Evolutionary conservation across 1,140 invertebrate genomes (phyloP).

Genomic region (Drosophila bocki): DNA sequence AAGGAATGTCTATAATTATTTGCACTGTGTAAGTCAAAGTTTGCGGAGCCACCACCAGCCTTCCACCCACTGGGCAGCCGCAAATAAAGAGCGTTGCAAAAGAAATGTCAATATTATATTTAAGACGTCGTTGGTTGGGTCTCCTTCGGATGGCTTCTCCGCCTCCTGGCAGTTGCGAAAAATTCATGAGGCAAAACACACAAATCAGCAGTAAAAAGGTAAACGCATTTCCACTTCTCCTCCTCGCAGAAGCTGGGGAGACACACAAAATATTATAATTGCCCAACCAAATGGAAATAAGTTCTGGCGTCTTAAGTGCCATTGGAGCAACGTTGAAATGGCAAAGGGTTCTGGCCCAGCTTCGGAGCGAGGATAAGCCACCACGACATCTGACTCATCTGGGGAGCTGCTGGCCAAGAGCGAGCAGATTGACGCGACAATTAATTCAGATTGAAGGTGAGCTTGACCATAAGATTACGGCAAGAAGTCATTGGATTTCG

Average conservation of each 20-base stretch:
- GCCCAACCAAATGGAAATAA: slow-evolving; percentile 82
- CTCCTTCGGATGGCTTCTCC: slow-evolving; percentile 24
- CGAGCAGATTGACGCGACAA: slow-evolving; percentile 10
- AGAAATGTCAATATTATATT: slow-evolving; percentile 84
- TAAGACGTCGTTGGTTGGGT: slow-evolving; percentile 65
- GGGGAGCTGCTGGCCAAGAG: background rate
- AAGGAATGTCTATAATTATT: slow-evolving; percentile 79
- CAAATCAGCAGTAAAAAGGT: slow-evolving; percentile 78
- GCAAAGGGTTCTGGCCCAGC: slow-evolving; percentile 18
- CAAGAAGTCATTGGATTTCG: background rate
- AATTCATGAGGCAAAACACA: slow-evolving; percentile 77
- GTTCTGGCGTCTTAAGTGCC: slow-evolving; percentile 81
- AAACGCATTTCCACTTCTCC: slow-evolving; percentile 61
- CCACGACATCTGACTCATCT: slow-evolving; percentile 23
- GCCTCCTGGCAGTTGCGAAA: slow-evolving; percentile 53
- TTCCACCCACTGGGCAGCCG: slow-evolving; percentile 10
- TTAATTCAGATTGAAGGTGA: slow-evolving; percentile 14
- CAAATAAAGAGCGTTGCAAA: slow-evolving; percentile 54
- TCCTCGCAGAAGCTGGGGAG: background rate
- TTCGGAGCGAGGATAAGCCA: slow-evolving; percentile 32
- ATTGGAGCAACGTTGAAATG: slow-evolving; percentile 60
- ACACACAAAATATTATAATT: slow-evolving; percentile 81
- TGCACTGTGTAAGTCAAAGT: slow-evolving; percentile 80
- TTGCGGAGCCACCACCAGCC: slow-evolving; percentile 34
- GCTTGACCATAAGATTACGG: background rate